Conservation (phyloP, 1,140 invertebrate genomes). For the Bombyx mori region ASM3026992v2 NC_085108.1:6357501-6358000, state of each 20-base stretch:
- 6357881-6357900: not conserved
- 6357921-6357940: not conserved
- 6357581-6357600: not conserved
- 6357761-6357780: not conserved
- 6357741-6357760: conserved; percentile 6
- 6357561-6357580: not conserved
- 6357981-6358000: conserved; percentile 26
- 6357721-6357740: conserved; percentile 1
- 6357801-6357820: not conserved
- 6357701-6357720: conserved; percentile 2
- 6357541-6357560: not conserved
- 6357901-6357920: not conserved
- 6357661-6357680: conserved; percentile 2
- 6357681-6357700: conserved; percentile 1
- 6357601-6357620: not conserved
- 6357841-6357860: not conserved
- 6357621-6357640: not conserved
- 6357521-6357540: not conserved
- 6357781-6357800: not conserved
- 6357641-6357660: not conserved
- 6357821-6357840: not conserved
- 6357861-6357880: conserved; percentile 2
- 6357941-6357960: not conserved
- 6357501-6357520: conserved; percentile 3
- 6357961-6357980: conserved; percentile 8